phyloP scores from a whole-genome alignment of 1,140 invertebrate genomes.

The Cephus cinctus region DNA sequence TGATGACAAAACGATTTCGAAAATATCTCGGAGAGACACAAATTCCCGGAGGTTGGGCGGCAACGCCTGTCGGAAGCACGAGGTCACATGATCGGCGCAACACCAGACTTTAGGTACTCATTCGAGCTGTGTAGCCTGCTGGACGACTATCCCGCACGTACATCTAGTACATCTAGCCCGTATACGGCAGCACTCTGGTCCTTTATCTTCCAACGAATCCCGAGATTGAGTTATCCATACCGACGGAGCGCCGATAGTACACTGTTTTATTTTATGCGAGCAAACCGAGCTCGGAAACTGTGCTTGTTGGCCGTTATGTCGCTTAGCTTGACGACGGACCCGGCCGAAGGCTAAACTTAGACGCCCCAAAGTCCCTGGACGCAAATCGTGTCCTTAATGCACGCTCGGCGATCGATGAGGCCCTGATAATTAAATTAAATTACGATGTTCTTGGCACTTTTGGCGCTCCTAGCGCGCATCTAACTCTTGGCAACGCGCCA shows the following conservation, averaged over 20 bases:
- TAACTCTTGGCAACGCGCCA: background rate
- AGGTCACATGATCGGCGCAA: no score
- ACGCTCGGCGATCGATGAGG: slow-evolving; percentile 42
- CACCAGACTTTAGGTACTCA: no score
- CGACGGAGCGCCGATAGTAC: slow-evolving; percentile 33
- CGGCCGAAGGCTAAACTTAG: slow-evolving; percentile 54
- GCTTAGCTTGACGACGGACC: slow-evolving; percentile 33
- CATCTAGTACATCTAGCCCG: no score
- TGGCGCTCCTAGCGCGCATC: background rate
- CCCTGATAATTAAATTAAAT: slow-evolving; percentile 47
- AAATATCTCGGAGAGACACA: background rate
- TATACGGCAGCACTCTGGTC: no score
- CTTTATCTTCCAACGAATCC: no score
- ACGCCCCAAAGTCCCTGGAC: slow-evolving; percentile 50
- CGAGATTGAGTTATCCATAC: slow-evolving; percentile 46
- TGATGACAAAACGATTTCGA: slow-evolving; percentile 1
- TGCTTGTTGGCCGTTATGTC: slow-evolving; percentile 23
- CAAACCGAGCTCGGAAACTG: slow-evolving; percentile 28
- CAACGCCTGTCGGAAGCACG: no score
- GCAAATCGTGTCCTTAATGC: slow-evolving; percentile 47
- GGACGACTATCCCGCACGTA: no score
- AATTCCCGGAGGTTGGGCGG: slow-evolving; percentile 1
- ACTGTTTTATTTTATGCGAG: slow-evolving; percentile 48
- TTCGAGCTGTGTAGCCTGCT: no score
- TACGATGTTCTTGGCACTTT: no score